phyloP scores from a whole-genome alignment of 2,113 vertebrate species.

The Neoarius graeffei region DNA sequence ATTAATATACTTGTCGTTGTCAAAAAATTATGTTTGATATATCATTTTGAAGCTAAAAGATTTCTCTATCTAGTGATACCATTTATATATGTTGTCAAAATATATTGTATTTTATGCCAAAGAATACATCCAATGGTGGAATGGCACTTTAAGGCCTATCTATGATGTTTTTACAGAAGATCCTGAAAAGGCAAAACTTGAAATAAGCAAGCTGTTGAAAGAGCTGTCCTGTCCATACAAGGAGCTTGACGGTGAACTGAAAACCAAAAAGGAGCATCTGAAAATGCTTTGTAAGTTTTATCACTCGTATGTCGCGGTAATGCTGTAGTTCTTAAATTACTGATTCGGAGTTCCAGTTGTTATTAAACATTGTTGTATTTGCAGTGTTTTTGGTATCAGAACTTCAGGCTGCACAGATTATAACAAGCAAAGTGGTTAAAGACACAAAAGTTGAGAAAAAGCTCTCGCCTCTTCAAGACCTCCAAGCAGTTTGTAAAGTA shows the following conservation, averaged over 20 bases:
- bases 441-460: constrained; percentile 64
- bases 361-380: constrained; percentile 14
- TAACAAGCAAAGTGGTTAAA: constrained; percentile 69
- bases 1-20: too few relatives aligned
- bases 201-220: constrained; percentile 87
- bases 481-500: constrained; percentile 76
- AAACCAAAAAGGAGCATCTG: constrained; percentile 80
- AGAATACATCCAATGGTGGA: too few relatives aligned
- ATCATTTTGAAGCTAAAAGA: too few relatives aligned
- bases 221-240: constrained; percentile 87
- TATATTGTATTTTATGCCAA: too few relatives aligned
- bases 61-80: too few relatives aligned
- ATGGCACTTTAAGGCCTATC: too few relatives aligned
- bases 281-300: constrained; percentile 81
- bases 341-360: background rate
- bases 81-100: too few relatives aligned
- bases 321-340: background rate
- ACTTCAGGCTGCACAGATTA: constrained; percentile 89
- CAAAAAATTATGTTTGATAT: too few relatives aligned
- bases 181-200: constrained; percentile 80
- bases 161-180: constrained; percentile 69
- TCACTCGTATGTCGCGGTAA: background rate
- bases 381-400: constrained; percentile 93
- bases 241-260: constrained; percentile 70
- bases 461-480: constrained; percentile 72